These are phyloP conservation scores for Prunella himalayana DNA, from an alignment of 2,113 vertebrate species.

Conservation along the genomic window DNA sequence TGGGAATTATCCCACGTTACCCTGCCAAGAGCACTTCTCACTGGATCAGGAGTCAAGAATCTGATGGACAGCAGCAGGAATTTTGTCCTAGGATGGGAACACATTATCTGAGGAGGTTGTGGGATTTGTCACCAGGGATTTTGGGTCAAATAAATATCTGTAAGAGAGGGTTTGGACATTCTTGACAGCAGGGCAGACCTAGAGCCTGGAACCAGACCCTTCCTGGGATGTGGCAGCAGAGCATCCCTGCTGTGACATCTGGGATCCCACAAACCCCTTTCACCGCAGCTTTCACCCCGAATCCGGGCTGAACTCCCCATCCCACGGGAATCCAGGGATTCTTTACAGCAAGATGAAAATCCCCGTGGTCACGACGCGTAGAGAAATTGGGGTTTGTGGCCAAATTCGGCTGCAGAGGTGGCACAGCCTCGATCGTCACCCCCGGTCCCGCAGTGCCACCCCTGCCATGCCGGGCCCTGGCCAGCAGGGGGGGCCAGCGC, in stretches of 20 bases:
- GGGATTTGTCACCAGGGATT: background rate
- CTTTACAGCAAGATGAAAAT: too few relatives aligned
- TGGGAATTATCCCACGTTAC: background rate
- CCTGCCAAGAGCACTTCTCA: background rate
- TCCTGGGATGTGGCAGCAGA: background rate
- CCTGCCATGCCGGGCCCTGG: background rate
- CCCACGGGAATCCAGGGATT: background rate
- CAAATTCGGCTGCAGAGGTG: background rate
- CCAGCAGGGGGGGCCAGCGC: slow-evolving; percentile 62
- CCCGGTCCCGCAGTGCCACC: accelerated
- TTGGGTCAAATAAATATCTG: background rate
- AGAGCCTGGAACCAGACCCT: background rate
- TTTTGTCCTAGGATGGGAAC: background rate
- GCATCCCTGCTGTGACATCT: background rate
- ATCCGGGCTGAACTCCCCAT: background rate
- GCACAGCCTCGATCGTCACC: background rate
- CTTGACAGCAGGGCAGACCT: background rate
- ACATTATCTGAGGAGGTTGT: accelerated
- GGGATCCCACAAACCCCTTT: background rate
- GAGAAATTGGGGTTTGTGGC: accelerated
- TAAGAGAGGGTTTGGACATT: background rate
- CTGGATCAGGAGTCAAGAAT: background rate
- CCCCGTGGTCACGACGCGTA: accelerated
- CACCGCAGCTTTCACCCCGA: background rate
- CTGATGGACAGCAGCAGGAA: background rate